Evolutionary conservation across 2,797 vertebrate genomes (phyloP).

Genomic region (Muraenolepis orangiensis): DNA sequence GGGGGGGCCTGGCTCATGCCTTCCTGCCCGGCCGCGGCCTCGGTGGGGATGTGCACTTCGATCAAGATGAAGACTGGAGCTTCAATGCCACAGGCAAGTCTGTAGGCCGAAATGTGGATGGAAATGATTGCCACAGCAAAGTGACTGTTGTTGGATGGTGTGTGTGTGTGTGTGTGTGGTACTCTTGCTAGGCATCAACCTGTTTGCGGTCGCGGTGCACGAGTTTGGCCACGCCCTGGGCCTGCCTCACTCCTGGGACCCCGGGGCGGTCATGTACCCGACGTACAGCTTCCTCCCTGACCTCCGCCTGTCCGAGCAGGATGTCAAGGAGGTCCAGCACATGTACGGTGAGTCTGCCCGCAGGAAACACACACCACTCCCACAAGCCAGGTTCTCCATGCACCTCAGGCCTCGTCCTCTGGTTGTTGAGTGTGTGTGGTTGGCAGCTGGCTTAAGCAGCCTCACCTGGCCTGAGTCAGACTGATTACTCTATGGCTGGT

Average conservation of each 20-base stretch:
- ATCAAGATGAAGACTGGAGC: conserved; percentile 65
- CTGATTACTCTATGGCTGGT: no score
- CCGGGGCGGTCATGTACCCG: conserved; percentile 87
- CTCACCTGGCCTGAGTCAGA: no score
- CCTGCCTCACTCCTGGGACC: conserved; percentile 82
- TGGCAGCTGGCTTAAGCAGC: no score
- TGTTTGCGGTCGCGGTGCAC: conserved; percentile 83
- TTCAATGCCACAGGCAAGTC: conserved; percentile 50
- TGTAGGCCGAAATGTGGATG: no score
- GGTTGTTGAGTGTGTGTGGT: no score
- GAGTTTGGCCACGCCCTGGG: conserved; percentile 88
- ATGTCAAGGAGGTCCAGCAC: conserved; percentile 80
- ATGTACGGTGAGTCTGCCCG: conserved; percentile 81
- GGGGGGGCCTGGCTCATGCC: conserved; percentile 65
- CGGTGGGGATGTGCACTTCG: conserved; percentile 69
- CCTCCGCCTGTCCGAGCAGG: conserved; percentile 78
- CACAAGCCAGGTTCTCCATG: neutral
- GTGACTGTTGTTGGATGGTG: neutral
- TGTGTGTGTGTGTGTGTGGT: neutral
- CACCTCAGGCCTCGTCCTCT: no score
- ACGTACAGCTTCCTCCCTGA: conserved; percentile 79
- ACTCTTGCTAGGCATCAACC: conserved; percentile 75
- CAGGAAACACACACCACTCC: no score
- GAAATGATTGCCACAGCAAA: neutral
- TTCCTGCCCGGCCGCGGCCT: conserved; percentile 56